Evolutionary conservation across 2,113 vertebrate genomes (phyloP).

Genomic region (Talpa occidentalis): DNA sequence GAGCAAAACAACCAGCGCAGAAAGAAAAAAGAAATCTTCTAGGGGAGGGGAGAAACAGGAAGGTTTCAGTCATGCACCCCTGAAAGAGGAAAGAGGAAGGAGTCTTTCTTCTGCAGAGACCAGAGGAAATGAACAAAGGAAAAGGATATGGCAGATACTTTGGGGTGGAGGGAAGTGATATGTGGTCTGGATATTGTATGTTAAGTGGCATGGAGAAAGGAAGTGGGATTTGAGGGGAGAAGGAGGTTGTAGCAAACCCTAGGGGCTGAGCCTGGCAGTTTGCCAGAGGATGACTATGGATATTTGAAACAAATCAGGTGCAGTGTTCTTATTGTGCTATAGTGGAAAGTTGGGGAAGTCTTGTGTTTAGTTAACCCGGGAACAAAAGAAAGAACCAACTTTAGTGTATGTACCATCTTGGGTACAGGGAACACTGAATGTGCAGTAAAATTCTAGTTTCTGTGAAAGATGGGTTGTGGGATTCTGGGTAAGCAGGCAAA

Average conservation of each 20-base stretch:
- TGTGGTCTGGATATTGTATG: background rate
- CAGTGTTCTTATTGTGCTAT: background rate
- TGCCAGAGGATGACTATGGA: background rate
- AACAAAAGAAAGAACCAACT: background rate
- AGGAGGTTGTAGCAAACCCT: background rate
- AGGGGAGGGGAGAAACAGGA: background rate
- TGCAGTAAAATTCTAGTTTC: background rate
- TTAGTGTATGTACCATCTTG: background rate
- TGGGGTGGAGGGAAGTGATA: background rate
- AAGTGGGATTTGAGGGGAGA: background rate
- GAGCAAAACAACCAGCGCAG: background rate
- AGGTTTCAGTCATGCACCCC: background rate
- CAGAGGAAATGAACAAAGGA: background rate
- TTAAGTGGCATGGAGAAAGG: background rate
- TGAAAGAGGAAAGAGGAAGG: background rate
- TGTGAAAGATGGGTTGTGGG: background rate
- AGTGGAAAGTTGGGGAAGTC: background rate
- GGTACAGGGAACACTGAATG: background rate
- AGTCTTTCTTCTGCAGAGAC: background rate
- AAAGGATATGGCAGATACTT: background rate
- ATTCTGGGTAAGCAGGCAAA: background rate
- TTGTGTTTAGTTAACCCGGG: background rate
- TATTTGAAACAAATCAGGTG: background rate
- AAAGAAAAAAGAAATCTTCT: background rate
- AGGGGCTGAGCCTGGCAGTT: background rate